Conservation (phyloP, 1,140 invertebrate genomes). For the Thalassaphorura encarpata region DNA sequence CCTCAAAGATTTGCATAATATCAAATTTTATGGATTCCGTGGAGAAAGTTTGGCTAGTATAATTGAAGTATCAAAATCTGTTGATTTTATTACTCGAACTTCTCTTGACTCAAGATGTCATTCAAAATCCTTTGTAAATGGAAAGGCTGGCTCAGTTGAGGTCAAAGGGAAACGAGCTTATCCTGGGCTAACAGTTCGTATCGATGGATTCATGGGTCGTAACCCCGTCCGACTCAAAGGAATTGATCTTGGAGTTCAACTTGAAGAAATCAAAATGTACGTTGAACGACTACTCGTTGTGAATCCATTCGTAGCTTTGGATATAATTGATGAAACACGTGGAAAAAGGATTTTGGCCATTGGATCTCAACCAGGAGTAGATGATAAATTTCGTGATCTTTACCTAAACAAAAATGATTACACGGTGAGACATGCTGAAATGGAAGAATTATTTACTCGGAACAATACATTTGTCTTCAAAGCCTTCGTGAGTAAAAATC, state of each 20-base stretch:
- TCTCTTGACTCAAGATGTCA: constrained; percentile 40
- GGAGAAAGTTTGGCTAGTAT: constrained; percentile 56
- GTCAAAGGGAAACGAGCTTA: constrained; percentile 42
- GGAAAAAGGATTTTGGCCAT: constrained; percentile 47
- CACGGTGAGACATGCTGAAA: constrained; percentile 25
- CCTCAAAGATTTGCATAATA: constrained; percentile 42
- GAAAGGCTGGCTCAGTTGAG: constrained; percentile 35
- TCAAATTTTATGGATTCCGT: constrained; percentile 48
- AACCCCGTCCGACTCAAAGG: constrained; percentile 48
- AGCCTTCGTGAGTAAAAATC: constrained; percentile 45
- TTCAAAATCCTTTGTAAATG: constrained; percentile 42
- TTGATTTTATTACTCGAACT: constrained; percentile 47
- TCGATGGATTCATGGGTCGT: constrained; percentile 51
- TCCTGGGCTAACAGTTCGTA: constrained; percentile 53
- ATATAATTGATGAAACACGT: constrained; percentile 49
- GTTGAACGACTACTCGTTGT: constrained; percentile 49
- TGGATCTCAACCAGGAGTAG: constrained; percentile 43
- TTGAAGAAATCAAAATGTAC: constrained; percentile 46
- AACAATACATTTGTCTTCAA: constrained; percentile 44
- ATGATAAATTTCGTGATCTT: constrained; percentile 43
- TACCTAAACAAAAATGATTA: constrained; percentile 42
- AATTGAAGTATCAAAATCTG: constrained; percentile 42
- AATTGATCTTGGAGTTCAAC: constrained; percentile 44
- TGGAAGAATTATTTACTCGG: constrained; percentile 43
- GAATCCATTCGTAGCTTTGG: constrained; percentile 47